These are phyloP conservation scores for Erynnis tages DNA, from an alignment of 2,888 invertebrate genomes.

Conservation along the genomic window DNA sequence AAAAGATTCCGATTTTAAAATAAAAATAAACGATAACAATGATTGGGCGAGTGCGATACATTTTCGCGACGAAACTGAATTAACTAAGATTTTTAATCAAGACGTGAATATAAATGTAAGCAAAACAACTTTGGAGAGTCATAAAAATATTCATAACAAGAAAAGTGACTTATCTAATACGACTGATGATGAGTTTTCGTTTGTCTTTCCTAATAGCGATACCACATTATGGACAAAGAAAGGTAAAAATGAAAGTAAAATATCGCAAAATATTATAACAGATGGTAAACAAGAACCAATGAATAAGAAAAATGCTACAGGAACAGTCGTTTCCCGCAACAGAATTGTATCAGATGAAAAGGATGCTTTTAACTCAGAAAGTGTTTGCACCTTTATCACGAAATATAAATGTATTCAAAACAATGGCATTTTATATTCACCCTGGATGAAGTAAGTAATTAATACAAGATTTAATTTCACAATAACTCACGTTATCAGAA, in stretches of 20 bases:
- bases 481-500: too few relatives aligned
- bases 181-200: slow-evolving; percentile 43
- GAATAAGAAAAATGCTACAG: slow-evolving; percentile 24
- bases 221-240: neutral
- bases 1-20: too few relatives aligned
- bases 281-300: slow-evolving; percentile 25
- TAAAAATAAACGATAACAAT: slow-evolving; percentile 14
- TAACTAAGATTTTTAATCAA: slow-evolving; percentile 16
- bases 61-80: slow-evolving; percentile 36
- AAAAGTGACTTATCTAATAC: slow-evolving; percentile 25
- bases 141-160: slow-evolving; percentile 29
- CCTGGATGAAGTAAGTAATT: slow-evolving; percentile 40
- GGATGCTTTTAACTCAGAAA: slow-evolving; percentile 40
- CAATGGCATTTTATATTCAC: slow-evolving; percentile 50
- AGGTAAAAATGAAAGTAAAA: neutral
- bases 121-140: slow-evolving; percentile 22
- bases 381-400: slow-evolving; percentile 56
- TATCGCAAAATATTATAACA: neutral
- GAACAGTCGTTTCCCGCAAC: slow-evolving; percentile 25
- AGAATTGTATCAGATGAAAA: slow-evolving; percentile 21
- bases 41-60: slow-evolving; percentile 29
- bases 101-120: slow-evolving; percentile 18
- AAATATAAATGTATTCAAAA: slow-evolving; percentile 48
- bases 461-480: too few relatives aligned
- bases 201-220: slow-evolving; percentile 45